Evolutionary conservation across 1,140 invertebrate species (phyloP).

Genomic region (Tigriopus japonicus): DNA sequence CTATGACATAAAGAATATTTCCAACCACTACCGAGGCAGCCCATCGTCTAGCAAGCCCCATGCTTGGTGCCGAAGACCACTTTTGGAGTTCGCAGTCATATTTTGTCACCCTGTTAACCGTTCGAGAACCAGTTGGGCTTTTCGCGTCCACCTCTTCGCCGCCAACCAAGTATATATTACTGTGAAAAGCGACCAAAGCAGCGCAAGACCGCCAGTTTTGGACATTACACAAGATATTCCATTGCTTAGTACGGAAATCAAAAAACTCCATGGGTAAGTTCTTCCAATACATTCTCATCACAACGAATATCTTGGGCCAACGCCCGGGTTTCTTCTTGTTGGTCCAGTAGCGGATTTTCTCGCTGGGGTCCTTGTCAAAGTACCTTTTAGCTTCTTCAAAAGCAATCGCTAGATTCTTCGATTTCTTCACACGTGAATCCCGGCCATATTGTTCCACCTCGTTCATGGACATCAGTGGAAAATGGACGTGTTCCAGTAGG

Average conservation of each 20-base stretch:
- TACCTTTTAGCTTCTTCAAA: not conserved
- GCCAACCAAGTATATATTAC: not conserved
- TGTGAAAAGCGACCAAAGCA: not conserved
- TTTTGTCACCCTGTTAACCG: conserved; percentile 4
- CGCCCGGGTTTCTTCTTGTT: not conserved
- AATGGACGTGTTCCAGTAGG: not conserved
- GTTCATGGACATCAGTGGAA: not conserved
- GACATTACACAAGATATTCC: not conserved
- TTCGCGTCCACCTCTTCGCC: conserved; percentile 1
- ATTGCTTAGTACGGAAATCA: not conserved
- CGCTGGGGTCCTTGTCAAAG: not conserved
- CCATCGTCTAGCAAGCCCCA: not conserved
- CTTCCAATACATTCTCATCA: conserved; percentile 13
- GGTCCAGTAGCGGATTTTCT: conserved; percentile 5
- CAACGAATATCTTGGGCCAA: conserved; percentile 7
- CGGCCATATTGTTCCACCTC: not conserved
- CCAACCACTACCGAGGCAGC: not conserved
- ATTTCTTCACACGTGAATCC: not conserved
- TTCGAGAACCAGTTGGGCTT: not conserved
- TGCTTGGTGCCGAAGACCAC: not conserved
- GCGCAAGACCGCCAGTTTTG: not conserved
- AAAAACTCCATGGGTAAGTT: conserved; percentile 9
- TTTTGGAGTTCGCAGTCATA: not conserved
- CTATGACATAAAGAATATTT: not conserved
- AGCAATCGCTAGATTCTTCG: not conserved